Evolutionary conservation across 2,797 vertebrate genomes (phyloP).

Genomic region (Rhyacichthys aspro): DNA sequence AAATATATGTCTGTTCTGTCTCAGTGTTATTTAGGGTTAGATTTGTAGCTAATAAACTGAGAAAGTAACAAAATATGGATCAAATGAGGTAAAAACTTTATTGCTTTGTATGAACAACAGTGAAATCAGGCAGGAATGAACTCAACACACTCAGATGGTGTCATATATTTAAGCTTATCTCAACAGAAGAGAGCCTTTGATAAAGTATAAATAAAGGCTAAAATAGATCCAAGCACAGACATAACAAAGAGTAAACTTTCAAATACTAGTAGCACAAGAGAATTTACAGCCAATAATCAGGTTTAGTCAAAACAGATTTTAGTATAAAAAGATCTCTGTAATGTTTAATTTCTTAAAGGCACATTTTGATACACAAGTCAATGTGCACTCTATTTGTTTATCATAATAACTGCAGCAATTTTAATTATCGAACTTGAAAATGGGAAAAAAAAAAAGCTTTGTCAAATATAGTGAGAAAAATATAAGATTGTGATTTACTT

Average conservation of each 20-base stretch:
- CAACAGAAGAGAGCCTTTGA: background rate
- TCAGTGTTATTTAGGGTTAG: background rate
- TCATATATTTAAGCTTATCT: conserved; percentile 6
- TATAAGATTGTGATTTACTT: too few species aligned
- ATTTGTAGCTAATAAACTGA: too few species aligned
- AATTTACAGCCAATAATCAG: too few species aligned
- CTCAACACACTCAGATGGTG: conserved; percentile 5
- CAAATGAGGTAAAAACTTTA: conserved; percentile 53
- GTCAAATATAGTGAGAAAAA: too few species aligned
- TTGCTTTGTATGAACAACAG: conserved; percentile 44
- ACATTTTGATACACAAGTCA: conserved; percentile 1
- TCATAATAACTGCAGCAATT: too few species aligned
- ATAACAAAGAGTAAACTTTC: too few species aligned
- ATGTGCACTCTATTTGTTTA: background rate
- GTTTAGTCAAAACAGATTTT: background rate
- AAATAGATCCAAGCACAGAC: too few species aligned
- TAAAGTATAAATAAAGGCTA: too few species aligned
- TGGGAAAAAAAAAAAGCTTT: too few species aligned
- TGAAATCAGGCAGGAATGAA: conserved; percentile 43
- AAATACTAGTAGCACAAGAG: too few species aligned
- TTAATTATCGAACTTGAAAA: too few species aligned
- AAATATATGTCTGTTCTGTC: background rate
- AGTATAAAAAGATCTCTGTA: background rate
- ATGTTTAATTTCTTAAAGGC: background rate
- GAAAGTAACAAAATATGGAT: background rate